A percentile compares a stretch with the other conserved stretches of the same genome.
Conservation (phyloP, 2,113 vertebrate genomes). For the Apodemus sylvaticus region DNA sequence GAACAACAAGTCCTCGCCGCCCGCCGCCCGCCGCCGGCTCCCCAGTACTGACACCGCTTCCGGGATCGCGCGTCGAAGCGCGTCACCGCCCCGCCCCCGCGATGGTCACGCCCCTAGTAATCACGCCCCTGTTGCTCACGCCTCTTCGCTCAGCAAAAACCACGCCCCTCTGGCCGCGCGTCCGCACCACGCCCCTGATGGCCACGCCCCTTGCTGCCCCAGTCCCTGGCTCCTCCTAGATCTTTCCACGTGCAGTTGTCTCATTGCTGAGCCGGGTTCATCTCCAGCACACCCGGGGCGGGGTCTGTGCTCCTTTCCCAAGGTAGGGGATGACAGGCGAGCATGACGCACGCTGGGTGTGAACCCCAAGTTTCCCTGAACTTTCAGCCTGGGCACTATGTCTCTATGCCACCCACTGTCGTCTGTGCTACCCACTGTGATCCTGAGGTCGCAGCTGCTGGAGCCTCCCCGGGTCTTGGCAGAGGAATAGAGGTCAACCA, state of each 20-base stretch:
- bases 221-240: neutral
- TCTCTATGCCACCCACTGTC: neutral
- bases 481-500: neutral
- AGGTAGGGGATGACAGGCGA: neutral
- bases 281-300: neutral
- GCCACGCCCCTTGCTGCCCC: neutral
- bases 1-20: constrained; percentile 74
- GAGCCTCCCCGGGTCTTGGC: neutral
- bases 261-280: accelerated
- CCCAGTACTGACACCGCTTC: constrained; percentile 78
- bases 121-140: constrained; percentile 22
- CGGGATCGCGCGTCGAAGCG: constrained; percentile 71
- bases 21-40: constrained; percentile 69
- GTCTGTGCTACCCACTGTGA: neutral
- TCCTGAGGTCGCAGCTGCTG: neutral
- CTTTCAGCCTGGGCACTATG: no score
- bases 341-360: neutral
- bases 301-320: neutral
- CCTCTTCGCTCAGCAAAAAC: neutral
- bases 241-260: neutral
- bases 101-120: neutral
- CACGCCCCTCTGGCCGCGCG: neutral
- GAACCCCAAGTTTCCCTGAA: neutral
- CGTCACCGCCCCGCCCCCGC: constrained; percentile 58
- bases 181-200: neutral